These are phyloP conservation scores for Vannuccia rotundouncinata DNA, from an alignment of 2,888 invertebrate genomes.

Conservation along the genomic window DNA sequence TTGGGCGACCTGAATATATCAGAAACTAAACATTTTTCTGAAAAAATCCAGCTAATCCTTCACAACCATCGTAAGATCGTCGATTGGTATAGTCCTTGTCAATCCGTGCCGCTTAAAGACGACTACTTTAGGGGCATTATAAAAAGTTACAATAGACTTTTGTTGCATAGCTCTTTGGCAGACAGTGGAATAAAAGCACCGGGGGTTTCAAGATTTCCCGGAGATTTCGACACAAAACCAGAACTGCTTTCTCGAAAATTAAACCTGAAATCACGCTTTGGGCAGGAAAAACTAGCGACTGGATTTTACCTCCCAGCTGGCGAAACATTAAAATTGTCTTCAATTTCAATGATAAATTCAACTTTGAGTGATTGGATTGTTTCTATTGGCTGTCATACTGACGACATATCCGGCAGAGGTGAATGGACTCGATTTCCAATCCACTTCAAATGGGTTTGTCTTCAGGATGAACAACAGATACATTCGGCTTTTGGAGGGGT, in stretches of 20 bases:
- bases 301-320: conserved; percentile 31
- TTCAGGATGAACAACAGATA: background rate
- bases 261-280: background rate
- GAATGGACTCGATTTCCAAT: conserved; percentile 31
- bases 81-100: background rate
- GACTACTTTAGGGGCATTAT: background rate
- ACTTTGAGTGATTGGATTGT: background rate
- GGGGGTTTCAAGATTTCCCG: background rate
- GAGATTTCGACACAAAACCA: conserved; percentile 17
- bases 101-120: background rate
- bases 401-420: background rate
- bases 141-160: background rate
- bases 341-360: background rate
- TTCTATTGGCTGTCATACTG: conserved; percentile 28
- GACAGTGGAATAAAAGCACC: background rate
- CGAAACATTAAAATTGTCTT: background rate
- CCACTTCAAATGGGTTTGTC: background rate
- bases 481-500: conserved; percentile 21
- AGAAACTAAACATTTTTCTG: no score
- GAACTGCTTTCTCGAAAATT: background rate
- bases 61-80: background rate
- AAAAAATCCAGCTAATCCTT: no score
- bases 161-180: background rate
- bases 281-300: background rate
- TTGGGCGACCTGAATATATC: no score